phyloP scores from a whole-genome alignment of 1,140 invertebrate species.

The Acromyrmex heyeri region DNA sequence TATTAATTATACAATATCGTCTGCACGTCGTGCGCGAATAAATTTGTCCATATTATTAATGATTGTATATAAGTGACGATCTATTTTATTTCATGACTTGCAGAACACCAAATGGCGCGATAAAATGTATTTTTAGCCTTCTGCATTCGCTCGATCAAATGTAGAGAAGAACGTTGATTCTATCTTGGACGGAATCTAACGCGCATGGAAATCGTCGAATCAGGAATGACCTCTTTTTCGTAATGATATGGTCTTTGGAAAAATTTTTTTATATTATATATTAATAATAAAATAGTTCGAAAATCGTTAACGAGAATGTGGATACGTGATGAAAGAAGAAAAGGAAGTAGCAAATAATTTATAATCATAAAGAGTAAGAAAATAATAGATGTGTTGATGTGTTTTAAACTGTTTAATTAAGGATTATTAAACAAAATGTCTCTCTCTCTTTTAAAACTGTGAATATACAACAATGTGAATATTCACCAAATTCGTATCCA shows the following conservation, averaged over 20 bases:
- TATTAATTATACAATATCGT: background rate
- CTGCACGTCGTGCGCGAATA: background rate
- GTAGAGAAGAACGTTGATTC: background rate
- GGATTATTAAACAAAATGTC: too few species aligned
- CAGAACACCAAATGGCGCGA: slow-evolving; percentile 3
- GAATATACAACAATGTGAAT: too few species aligned
- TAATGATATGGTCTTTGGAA: background rate
- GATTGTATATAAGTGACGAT: background rate
- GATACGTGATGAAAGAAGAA: background rate
- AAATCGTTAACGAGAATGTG: background rate
- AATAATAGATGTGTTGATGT: background rate
- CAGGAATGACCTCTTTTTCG: background rate
- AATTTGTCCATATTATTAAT: slow-evolving; percentile 6
- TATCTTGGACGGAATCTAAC: slow-evolving; percentile 24
- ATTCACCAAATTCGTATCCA: too few species aligned
- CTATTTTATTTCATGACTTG: slow-evolving; percentile 24
- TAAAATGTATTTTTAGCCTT: slow-evolving; percentile 43
- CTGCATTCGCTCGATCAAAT: slow-evolving; percentile 29
- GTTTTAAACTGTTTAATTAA: background rate
- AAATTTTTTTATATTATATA: background rate
- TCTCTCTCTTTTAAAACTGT: too few species aligned
- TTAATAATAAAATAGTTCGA: background rate
- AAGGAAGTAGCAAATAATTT: background rate
- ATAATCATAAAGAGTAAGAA: background rate
- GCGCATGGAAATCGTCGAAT: background rate